phyloP scores from a whole-genome alignment of 2,888 invertebrate species.

The Coelopa pilipes region DNA sequence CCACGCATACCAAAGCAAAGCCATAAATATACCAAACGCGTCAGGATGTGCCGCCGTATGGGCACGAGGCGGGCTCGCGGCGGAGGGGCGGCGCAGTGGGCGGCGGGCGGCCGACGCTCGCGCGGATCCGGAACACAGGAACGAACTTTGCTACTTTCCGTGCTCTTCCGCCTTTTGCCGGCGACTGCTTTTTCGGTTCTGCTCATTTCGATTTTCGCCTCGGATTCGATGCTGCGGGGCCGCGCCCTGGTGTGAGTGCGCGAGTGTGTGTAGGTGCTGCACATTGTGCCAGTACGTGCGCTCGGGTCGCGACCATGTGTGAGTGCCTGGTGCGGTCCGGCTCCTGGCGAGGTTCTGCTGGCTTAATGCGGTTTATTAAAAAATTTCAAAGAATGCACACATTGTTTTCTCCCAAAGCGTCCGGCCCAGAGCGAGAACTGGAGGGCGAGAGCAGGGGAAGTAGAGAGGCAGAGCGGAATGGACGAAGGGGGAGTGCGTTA shows the following conservation, averaged over 20 bases:
- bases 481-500: no score
- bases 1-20: constrained; percentile 22
- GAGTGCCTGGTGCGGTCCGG: not conserved
- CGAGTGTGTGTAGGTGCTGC: not conserved
- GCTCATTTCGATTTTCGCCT: no score
- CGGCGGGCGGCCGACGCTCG: no score
- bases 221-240: no score
- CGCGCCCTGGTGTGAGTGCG: not conserved
- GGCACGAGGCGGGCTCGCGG: not conserved
- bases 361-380: constrained; percentile 38
- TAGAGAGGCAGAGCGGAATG: not conserved
- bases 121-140: no score
- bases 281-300: no score
- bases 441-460: not conserved
- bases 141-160: no score
- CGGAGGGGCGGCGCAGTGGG: no score
- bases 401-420: not conserved
- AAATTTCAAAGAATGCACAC: constrained; percentile 21
- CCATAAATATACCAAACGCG: constrained; percentile 25
- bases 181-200: no score
- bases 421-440: no score
- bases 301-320: constrained; percentile 2
- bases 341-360: constrained; percentile 10
- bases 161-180: no score
- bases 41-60: constrained; percentile 10